Conservation (phyloP, 1,140 invertebrate genomes). For the Anagrus nilaparvatae region DNA sequence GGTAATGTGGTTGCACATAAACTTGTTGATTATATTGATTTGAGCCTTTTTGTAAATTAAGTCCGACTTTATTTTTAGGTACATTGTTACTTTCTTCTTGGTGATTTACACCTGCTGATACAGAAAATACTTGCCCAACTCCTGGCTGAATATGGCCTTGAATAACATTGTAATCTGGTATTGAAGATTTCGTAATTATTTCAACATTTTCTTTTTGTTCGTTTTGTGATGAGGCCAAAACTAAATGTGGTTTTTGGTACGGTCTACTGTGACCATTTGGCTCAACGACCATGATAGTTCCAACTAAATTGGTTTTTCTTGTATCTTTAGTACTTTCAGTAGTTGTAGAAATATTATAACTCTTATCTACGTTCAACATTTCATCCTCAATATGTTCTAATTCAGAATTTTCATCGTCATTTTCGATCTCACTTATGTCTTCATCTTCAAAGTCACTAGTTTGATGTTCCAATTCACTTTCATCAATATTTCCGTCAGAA, state of each 20-base stretch:
- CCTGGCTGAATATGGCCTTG: conserved; percentile 16
- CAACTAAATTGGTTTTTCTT: neutral
- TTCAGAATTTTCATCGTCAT: conserved; percentile 7
- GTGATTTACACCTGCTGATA: conserved; percentile 4
- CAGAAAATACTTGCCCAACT: conserved; percentile 17
- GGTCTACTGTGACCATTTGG: conserved; percentile 25
- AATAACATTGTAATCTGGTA: conserved; percentile 7
- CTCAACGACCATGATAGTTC: conserved; percentile 5
- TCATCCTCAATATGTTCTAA: conserved; percentile 13
- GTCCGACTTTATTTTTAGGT: neutral
- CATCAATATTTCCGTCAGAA: conserved; percentile 10
- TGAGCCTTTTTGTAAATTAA: neutral
- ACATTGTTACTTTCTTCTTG: conserved; percentile 5
- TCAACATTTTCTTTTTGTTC: no score
- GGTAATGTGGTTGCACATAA: conserved; percentile 34
- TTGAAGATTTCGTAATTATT: conserved; percentile 15
- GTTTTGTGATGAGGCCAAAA: neutral
- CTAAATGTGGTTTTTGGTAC: conserved; percentile 19
- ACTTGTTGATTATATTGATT: neutral
- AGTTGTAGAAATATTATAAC: neutral
- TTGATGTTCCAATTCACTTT: conserved; percentile 12
- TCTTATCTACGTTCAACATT: conserved; percentile 13
- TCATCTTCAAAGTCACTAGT: no score
- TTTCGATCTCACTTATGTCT: no score
- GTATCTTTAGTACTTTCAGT: no score